Evolutionary conservation across 1,140 invertebrate species (phyloP).

Genomic region (Saccostrea echinata): DNA sequence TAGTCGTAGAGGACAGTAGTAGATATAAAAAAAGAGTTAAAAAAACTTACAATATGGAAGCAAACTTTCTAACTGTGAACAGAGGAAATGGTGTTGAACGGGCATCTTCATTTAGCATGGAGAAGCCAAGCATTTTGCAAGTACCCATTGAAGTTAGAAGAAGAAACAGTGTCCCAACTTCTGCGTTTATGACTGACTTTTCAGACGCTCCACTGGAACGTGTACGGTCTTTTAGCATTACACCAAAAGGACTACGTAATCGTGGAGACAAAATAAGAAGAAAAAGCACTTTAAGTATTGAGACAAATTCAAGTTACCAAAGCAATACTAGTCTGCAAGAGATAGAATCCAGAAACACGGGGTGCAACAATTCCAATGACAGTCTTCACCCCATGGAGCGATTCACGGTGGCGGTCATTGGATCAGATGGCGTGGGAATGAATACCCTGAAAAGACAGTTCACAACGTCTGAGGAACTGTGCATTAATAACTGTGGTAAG

Average conservation of each 20-base stretch:
- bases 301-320: neutral
- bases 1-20: neutral
- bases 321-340: neutral
- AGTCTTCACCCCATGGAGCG: neutral
- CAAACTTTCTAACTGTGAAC: constrained; percentile 2
- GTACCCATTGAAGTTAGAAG: neutral
- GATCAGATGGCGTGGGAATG: constrained; percentile 7
- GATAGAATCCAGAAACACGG: neutral
- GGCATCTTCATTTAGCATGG: constrained; percentile 32
- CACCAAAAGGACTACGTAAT: constrained; percentile 1
- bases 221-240: constrained; percentile 21
- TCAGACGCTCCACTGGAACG: neutral
- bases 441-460: constrained; percentile 12
- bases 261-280: constrained; percentile 33
- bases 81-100: constrained; percentile 20
- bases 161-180: constrained; percentile 32
- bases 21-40: neutral
- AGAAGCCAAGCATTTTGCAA: constrained; percentile 19
- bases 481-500: constrained; percentile 32
- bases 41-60: neutral
- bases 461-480: constrained; percentile 31
- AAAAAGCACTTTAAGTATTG: constrained; percentile 28
- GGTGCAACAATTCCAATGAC: neutral
- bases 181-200: neutral
- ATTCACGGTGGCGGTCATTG: neutral